These are phyloP conservation scores for Eurytoma californica DNA, from an alignment of 2,888 invertebrate species.

Conservation along the genomic window DNA sequence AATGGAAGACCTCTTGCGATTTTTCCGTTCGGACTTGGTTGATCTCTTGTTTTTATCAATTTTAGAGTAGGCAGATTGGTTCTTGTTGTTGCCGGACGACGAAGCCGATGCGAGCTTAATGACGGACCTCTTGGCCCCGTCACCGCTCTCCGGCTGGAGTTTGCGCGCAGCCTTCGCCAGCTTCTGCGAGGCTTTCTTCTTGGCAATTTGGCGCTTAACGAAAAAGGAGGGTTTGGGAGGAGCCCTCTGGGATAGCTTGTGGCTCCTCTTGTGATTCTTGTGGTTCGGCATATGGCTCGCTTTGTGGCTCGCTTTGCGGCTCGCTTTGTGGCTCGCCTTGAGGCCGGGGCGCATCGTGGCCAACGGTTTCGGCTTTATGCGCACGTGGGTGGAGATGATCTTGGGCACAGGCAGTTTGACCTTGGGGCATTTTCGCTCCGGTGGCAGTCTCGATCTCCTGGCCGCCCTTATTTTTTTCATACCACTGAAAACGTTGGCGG, in stretches of 20 bases:
- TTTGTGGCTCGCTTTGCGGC: neutral
- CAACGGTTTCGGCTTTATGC: neutral
- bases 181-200: slow-evolving; percentile 30
- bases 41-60: neutral
- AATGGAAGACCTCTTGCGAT: slow-evolving; percentile 31
- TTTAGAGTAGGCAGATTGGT: neutral
- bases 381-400: slow-evolving; percentile 13
- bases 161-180: slow-evolving; percentile 3
- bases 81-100: neutral
- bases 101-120: neutral
- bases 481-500: slow-evolving; percentile 39
- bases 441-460: slow-evolving; percentile 62
- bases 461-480: slow-evolving; percentile 65
- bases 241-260: no score
- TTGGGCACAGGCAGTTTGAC: neutral
- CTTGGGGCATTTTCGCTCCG: slow-evolving; percentile 17
- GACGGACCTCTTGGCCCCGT: neutral
- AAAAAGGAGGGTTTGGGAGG: neutral
- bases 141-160: slow-evolving; percentile 9
- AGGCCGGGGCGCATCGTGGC: neutral
- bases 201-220: slow-evolving; percentile 13
- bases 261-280: neutral
- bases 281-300: neutral
- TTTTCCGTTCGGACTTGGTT: neutral
- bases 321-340: no score